A percentile compares a stretch with the other conserved stretches of the same genome.
Evolutionary conservation across 1,140 invertebrate species (phyloP).

Genomic region (Lamellibrachia luymesi): DNA sequence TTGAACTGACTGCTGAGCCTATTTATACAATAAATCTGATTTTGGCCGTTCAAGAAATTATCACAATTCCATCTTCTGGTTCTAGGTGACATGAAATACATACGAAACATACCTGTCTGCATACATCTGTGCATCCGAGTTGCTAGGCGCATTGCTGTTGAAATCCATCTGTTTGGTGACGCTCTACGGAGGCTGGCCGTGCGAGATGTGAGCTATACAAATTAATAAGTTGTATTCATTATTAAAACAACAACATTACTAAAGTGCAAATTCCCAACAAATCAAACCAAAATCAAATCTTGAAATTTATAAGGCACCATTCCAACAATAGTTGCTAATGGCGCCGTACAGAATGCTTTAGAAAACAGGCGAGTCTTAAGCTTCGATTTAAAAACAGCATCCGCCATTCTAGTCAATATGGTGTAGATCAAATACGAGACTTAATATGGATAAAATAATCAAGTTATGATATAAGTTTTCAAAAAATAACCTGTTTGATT

Average conservation of each 20-base stretch:
- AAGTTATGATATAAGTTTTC: not conserved
- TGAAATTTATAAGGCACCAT: too few species aligned
- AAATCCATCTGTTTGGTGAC: not conserved
- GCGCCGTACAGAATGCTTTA: too few species aligned
- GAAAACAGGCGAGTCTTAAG: too few species aligned
- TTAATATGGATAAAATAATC: not conserved
- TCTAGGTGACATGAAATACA: not conserved
- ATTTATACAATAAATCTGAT: too few species aligned
- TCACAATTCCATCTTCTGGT: not conserved
- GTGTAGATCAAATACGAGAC: not conserved
- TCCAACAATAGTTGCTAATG: too few species aligned
- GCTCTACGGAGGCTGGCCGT: not conserved
- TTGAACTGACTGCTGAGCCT: too few species aligned
- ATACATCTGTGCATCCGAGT: not conserved
- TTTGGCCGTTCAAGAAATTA: too few species aligned
- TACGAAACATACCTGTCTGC: not conserved
- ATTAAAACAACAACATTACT: not conserved
- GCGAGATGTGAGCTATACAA: not conserved
- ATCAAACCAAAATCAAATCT: too few species aligned
- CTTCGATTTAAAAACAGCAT: too few species aligned
- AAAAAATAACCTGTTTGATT: too few species aligned
- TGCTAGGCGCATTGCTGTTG: not conserved
- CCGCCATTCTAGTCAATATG: not conserved
- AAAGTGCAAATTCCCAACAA: not conserved
- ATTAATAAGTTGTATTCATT: not conserved